These are phyloP conservation scores for Zeus faber DNA, from an alignment of 2,113 vertebrate genomes.

Conservation along the genomic window DNA sequence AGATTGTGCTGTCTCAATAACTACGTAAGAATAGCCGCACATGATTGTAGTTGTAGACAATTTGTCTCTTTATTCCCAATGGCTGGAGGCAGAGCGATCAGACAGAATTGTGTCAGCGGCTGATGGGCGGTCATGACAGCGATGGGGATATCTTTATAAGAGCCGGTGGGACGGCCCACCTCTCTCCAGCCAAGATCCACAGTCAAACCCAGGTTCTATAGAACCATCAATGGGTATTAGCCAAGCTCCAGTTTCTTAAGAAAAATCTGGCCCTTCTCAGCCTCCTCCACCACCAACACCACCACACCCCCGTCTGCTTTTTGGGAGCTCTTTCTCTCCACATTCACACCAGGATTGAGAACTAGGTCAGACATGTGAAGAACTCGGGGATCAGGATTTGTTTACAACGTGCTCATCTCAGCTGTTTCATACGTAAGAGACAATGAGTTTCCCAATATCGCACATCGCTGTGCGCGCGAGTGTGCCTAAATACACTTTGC, in stretches of 20 bases:
- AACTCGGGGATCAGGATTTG: slow-evolving; percentile 20
- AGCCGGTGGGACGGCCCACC: slow-evolving; percentile 20
- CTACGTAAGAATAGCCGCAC: neutral
- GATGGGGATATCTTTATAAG: slow-evolving; percentile 23
- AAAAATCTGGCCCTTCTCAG: neutral
- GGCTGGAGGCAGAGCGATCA: slow-evolving; percentile 24
- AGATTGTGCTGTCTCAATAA: neutral
- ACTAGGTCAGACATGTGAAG: slow-evolving; percentile 15
- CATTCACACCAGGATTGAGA: slow-evolving; percentile 42
- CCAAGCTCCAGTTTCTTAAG: slow-evolving; percentile 23
- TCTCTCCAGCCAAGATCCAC: slow-evolving; percentile 34
- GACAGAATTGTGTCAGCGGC: slow-evolving; percentile 26
- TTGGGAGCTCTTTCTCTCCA: slow-evolving; percentile 23
- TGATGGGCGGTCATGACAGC: slow-evolving; percentile 11
- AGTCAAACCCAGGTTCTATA: slow-evolving; percentile 31
- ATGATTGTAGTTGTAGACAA: slow-evolving; percentile 5
- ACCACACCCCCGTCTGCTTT: slow-evolving; percentile 9
- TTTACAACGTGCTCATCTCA: slow-evolving; percentile 39
- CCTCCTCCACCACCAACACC: neutral
- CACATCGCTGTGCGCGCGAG: slow-evolving; percentile 18
- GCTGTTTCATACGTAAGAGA: slow-evolving; percentile 42
- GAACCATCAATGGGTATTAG: slow-evolving; percentile 21
- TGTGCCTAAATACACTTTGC: slow-evolving; percentile 15
- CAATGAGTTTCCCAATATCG: slow-evolving; percentile 37
- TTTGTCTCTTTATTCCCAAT: neutral